These are phyloP conservation scores for Sebastes hubbsi DNA, from an alignment of 2,797 vertebrate species.

Conservation along the genomic window DNA sequence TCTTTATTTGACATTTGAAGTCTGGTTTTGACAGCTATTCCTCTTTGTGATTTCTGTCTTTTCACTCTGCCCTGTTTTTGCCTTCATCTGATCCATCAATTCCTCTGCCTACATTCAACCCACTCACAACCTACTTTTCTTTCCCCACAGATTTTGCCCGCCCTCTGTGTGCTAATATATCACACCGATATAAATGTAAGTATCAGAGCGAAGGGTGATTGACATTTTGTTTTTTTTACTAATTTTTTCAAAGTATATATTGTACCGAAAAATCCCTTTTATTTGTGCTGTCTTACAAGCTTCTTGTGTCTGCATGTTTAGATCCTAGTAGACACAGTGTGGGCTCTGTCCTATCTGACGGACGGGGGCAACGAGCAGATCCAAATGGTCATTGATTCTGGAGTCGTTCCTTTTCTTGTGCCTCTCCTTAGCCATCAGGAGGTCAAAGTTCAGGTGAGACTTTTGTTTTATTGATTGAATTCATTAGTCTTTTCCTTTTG, in stretches of 20 bases:
- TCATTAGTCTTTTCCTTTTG: not conserved
- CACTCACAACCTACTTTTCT: conserved; percentile 49
- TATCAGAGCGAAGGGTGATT: conserved; percentile 52
- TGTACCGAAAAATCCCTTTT: not conserved
- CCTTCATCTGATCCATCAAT: conserved; percentile 25
- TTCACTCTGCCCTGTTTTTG: not conserved
- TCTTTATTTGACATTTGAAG: conserved; percentile 26
- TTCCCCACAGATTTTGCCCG: conserved; percentile 92
- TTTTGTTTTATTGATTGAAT: not conserved
- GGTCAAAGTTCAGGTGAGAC: conserved; percentile 98
- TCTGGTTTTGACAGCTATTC: conserved; percentile 43
- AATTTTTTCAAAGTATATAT: not conserved
- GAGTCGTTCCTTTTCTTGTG: conserved; percentile 96
- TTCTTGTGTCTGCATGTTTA: conserved; percentile 58
- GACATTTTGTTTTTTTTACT: not conserved
- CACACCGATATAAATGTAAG: conserved; percentile 99
- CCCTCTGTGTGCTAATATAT: conserved; percentile 98
- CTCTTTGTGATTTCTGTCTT: not conserved
- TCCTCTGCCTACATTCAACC: conserved; percentile 13
- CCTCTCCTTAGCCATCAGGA: conserved; percentile 98
- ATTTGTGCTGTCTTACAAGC: not conserved
- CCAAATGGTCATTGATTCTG: conserved; percentile 99
- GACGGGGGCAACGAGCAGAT: conserved; percentile 99
- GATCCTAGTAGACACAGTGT: conserved; percentile 99
- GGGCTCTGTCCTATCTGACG: conserved; percentile 98